Evolutionary conservation across 2,797 vertebrate genomes (phyloP).

Genomic region (Antennarius maculatus): DNA sequence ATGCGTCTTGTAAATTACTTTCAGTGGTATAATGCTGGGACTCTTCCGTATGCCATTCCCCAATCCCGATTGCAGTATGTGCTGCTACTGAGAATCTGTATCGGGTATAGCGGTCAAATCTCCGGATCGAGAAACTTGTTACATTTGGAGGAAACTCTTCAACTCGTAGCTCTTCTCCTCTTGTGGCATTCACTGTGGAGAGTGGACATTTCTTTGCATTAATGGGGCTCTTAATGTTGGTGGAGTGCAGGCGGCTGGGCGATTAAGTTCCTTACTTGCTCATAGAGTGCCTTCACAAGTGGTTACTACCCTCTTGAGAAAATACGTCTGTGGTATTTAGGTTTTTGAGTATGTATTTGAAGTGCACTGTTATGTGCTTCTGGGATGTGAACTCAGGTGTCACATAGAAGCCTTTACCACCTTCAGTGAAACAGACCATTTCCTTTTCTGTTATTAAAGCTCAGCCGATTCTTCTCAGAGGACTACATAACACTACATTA

Average conservation of each 20-base stretch:
- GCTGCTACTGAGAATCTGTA: conserved; percentile 91
- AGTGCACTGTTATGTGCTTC: conserved; percentile 18
- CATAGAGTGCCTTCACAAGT: conserved; percentile 33
- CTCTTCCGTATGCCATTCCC: conserved; percentile 87
- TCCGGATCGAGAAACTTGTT: conserved; percentile 89
- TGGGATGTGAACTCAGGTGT: conserved; percentile 3
- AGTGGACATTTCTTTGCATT: conserved; percentile 18
- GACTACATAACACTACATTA: neutral
- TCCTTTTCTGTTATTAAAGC: conserved; percentile 6
- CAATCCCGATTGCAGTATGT: conserved; percentile 86
- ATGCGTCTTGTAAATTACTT: conserved; percentile 51
- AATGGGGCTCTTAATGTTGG: conserved; percentile 22
- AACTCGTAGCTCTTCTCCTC: conserved; percentile 76
- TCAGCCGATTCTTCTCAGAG: neutral
- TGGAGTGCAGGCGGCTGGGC: conserved; percentile 32
- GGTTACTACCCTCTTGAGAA: conserved; percentile 45
- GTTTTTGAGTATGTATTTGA: conserved; percentile 33
- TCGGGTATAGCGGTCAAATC: conserved; percentile 91
- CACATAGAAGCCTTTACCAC: conserved; percentile 5
- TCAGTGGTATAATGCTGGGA: conserved; percentile 87
- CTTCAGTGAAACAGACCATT: conserved; percentile 11
- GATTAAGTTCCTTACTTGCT: conserved; percentile 26
- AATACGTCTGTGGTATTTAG: conserved; percentile 17
- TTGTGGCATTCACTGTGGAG: conserved; percentile 90
- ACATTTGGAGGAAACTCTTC: conserved; percentile 90